Base-by-base conservation (phyloP, 2,888 invertebrate genomes). In the Strigamia transsilvanica region DNA sequence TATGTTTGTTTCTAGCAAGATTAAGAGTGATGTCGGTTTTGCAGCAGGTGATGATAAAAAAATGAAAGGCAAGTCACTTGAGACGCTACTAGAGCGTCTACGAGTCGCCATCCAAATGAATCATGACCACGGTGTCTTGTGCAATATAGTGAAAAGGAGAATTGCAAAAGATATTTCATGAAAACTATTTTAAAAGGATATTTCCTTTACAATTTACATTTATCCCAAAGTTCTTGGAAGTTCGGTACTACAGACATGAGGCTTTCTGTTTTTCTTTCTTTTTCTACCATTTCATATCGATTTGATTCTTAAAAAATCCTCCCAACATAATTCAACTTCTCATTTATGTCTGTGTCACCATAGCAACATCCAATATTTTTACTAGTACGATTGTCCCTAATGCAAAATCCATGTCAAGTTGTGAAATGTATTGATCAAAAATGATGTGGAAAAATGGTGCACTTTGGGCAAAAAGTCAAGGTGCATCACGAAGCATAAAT, bases 331-430 rank as follows among this genome's bases (percentile, higher is more conserved):
- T 73, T 73, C 73, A 73, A 73, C 73, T 73, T 73, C 73, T 73
- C 73, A 73, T 73, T 73, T 73, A 73, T 73, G 73, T 73, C 73
- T 12, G 23, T 32, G 73, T 32, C 13, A n/a, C 73, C 73, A 32
- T 73, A 27, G 73, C 73, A 27, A 73, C 73, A 9, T 32, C 73
- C 73, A 73, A 73, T 73, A 73, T 73, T 73, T 73, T 32, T 32
- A 73, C 73, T 73, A 32, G 73, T 73, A 73, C 73, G 73, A 32
- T 73, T 73, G 73, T 73, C 73, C 73, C 73, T 73, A 73, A 73
- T 73, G 73, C 73, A 73, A 73, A 73, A 73, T 73, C 73, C 73
- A 73, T 73, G 73, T 73, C 73, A 73, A 73, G 73, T 73, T 73
- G 73, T 73, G 73, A 73, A 73, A 73, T 73, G 73, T 73, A 73